Conservation (phyloP, 2,888 invertebrate species). For the Shargacucullia verbasci region DNA sequence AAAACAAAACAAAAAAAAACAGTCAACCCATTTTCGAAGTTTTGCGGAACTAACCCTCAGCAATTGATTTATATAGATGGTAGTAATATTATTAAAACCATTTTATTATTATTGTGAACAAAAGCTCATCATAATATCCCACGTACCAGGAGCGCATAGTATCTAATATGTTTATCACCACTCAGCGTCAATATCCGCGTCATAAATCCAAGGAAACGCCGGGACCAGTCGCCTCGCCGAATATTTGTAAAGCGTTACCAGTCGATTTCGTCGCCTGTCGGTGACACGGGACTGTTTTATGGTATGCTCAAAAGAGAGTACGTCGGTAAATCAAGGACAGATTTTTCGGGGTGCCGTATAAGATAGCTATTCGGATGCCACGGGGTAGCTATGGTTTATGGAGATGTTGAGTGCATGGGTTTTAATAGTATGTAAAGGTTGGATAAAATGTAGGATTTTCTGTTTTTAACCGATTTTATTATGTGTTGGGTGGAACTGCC, state of each 20-base stretch:
- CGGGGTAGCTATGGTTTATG: slow-evolving; percentile 39
- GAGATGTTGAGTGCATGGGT: slow-evolving; percentile 25
- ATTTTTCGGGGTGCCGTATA: slow-evolving; percentile 67
- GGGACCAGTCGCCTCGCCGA: slow-evolving; percentile 61
- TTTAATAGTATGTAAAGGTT: slow-evolving; percentile 10
- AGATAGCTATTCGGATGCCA: slow-evolving; percentile 59
- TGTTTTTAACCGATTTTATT: too few species aligned
- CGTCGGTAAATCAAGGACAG: slow-evolving; percentile 79
- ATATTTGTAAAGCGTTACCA: slow-evolving; percentile 80
- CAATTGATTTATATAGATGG: too few species aligned
- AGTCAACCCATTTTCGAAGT: too few species aligned
- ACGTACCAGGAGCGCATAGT: slow-evolving; percentile 34
- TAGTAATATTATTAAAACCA: too few species aligned
- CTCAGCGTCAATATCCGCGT: slow-evolving; percentile 49
- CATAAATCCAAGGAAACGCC: slow-evolving; percentile 57
- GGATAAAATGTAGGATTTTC: neutral
- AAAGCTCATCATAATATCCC: too few species aligned
- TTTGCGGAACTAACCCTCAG: too few species aligned
- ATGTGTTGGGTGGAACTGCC: too few species aligned
- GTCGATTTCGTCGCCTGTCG: slow-evolving; percentile 74
- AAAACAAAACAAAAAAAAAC: too few species aligned
- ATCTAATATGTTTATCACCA: slow-evolving; percentile 46
- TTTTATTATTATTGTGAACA: too few species aligned
- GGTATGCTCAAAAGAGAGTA: slow-evolving; percentile 75
- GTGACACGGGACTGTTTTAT: slow-evolving; percentile 85